Conservation (phyloP, 2,888 invertebrate genomes). For the Erynnis tages region DNA sequence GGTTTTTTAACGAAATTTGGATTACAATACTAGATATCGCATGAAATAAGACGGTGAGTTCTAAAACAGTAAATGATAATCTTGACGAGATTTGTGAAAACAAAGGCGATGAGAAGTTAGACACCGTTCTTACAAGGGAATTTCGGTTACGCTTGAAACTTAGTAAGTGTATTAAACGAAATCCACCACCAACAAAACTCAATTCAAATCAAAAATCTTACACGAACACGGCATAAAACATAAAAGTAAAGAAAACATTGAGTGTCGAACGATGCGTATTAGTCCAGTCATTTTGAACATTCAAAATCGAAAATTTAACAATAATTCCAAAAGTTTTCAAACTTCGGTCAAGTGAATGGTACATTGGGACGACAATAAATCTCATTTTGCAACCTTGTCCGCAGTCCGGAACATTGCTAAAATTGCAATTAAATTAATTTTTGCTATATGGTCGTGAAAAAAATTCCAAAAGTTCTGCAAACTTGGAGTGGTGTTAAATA, state of each 20-base stretch:
- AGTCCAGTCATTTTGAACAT: too few relatives aligned
- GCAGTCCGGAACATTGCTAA: too few relatives aligned
- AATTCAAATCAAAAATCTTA: conserved; percentile 79
- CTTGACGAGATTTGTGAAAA: not conserved
- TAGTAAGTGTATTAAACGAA: conserved; percentile 79
- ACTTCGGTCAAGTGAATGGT: too few relatives aligned
- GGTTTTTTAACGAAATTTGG: too few relatives aligned
- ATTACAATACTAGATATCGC: not conserved
- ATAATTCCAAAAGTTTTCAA: too few relatives aligned
- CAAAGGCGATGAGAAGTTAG: not conserved
- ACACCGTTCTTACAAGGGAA: conserved; percentile 31
- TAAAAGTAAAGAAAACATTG: conserved; percentile 74
- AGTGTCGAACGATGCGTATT: conserved; percentile 79
- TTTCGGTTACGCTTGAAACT: conserved; percentile 45
- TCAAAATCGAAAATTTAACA: too few relatives aligned
- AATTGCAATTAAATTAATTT: too few relatives aligned
- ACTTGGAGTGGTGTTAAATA: too few relatives aligned
- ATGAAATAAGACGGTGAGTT: not conserved
- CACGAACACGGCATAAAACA: conserved; percentile 81
- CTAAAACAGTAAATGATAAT: conserved; percentile 11
- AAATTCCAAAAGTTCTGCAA: too few relatives aligned
- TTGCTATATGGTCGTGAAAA: too few relatives aligned
- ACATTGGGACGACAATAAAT: too few relatives aligned
- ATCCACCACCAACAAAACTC: conserved; percentile 82
- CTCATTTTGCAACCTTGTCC: too few relatives aligned